Evolutionary conservation across 2,888 invertebrate species (phyloP).

Genomic region (Drosophila anomalata): DNA sequence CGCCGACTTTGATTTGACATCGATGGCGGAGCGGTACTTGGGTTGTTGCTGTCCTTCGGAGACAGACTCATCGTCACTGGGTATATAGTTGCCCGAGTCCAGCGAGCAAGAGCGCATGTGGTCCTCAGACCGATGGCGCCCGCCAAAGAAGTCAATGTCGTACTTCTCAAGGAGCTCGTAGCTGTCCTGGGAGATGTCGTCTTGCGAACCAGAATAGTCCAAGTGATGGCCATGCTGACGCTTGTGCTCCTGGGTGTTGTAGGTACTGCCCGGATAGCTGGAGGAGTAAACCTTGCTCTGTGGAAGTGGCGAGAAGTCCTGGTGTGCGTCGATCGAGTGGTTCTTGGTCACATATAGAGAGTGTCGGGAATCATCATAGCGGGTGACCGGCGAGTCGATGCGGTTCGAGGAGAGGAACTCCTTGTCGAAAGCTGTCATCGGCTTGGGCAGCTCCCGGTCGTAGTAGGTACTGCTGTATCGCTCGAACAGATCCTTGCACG

Average conservation of each 20-base stretch:
- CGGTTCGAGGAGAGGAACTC: conserved; percentile 84
- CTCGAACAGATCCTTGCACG: conserved; percentile 92
- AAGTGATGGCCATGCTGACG: conserved; percentile 86
- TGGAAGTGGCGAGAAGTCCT: conserved; percentile 86
- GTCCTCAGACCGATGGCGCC: conserved; percentile 83
- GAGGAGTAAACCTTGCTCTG: conserved; percentile 92
- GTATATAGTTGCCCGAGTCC: conserved; percentile 90
- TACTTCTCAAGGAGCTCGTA: conserved; percentile 93
- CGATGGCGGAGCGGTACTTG: conserved; percentile 86
- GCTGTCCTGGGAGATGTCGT: conserved; percentile 94
- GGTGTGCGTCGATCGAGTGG: conserved; percentile 88
- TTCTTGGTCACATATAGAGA: conserved; percentile 86
- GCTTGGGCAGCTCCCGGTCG: conserved; percentile 85
- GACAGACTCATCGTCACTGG: conserved; percentile 89
- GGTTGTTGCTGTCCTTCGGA: conserved; percentile 84
- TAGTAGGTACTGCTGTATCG: conserved; percentile 86
- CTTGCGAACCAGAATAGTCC: conserved; percentile 88
- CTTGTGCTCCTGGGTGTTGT: conserved; percentile 85
- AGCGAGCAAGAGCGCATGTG: conserved; percentile 89
- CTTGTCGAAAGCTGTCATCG: conserved; percentile 84
- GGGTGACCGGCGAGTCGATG: conserved; percentile 89
- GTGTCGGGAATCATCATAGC: conserved; percentile 89
- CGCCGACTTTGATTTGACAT: conserved; percentile 88
- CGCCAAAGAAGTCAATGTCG: conserved; percentile 83
- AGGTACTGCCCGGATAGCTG: conserved; percentile 92